These are phyloP conservation scores for Sphenodon punctatus DNA, from an alignment of 2,797 vertebrate genomes.

Conservation along the genomic window DNA sequence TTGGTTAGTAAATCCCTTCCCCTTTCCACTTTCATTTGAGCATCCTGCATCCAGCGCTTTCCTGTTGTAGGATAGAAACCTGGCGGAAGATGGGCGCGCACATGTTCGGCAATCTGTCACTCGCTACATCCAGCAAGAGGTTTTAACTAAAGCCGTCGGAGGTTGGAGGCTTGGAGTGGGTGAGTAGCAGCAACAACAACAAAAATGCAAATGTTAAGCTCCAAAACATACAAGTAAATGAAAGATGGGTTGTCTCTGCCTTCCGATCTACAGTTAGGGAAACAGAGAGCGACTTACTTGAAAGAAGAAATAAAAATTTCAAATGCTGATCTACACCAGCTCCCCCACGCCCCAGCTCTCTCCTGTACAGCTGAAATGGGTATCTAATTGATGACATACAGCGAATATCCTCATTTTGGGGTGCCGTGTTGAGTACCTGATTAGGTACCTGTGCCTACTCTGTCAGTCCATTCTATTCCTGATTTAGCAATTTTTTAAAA, in stretches of 20 bases:
- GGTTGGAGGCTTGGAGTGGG: neutral
- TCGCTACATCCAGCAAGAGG: neutral
- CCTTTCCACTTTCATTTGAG: neutral
- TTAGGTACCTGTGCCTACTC: too few species aligned
- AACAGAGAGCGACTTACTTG: neutral
- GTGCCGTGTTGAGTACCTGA: too few species aligned
- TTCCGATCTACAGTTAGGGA: neutral
- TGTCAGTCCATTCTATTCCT: too few species aligned
- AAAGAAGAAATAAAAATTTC: neutral
- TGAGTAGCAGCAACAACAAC: neutral
- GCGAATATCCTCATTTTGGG: too few species aligned
- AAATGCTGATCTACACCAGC: too few species aligned
- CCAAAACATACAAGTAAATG: neutral
- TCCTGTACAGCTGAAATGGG: too few species aligned
- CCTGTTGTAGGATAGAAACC: neutral
- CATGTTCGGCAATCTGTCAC: neutral
- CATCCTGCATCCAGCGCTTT: neutral
- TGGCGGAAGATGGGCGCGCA: neutral
- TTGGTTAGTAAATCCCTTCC: neutral
- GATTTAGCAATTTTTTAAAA: too few species aligned
- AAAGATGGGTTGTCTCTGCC: neutral
- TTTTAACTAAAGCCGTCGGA: neutral
- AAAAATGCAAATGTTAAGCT: too few species aligned
- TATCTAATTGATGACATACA: too few species aligned
- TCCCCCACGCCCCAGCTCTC: too few species aligned